phyloP scores from a whole-genome alignment of 2,797 vertebrate species.

The Enteromius unitaeniatus region DNA sequence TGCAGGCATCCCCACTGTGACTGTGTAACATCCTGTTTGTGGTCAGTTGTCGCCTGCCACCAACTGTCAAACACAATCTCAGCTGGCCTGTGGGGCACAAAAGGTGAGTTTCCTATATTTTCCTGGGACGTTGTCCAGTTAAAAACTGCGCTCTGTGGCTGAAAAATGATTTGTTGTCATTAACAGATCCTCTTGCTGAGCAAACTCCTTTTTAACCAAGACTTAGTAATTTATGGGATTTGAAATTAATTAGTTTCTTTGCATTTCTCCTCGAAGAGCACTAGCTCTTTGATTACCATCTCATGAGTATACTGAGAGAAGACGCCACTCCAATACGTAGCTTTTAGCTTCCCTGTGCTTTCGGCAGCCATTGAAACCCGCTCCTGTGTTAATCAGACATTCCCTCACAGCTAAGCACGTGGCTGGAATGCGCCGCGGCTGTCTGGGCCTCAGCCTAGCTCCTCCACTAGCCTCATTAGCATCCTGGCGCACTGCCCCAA shows the following conservation, averaged over 20 bases:
- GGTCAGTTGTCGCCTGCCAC: conserved; percentile 9
- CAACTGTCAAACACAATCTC: neutral
- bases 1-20: neutral
- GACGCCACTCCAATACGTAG: neutral
- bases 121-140: neutral
- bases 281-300: conserved; percentile 28
- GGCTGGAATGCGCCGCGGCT: conserved; percentile 58
- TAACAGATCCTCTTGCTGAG: conserved; percentile 48
- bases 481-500: conserved; percentile 72
- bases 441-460: conserved; percentile 39
- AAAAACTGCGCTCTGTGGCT: conserved; percentile 25
- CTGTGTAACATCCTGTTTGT: neutral
- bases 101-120: neutral
- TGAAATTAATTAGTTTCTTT: conserved; percentile 45
- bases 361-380: conserved; percentile 2
- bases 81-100: neutral
- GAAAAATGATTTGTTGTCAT: conserved; percentile 42
- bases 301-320: neutral
- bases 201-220: conserved; percentile 39
- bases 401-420: conserved; percentile 57
- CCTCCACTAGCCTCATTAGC: conserved; percentile 73
- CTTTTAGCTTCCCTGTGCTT: neutral
- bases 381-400: conserved; percentile 51
- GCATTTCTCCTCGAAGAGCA: neutral
- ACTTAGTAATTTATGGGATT: conserved; percentile 37